Evolutionary conservation across 2,113 vertebrate genomes (phyloP), one percentile per base, ranked within the genome.

Genomic region (Poecilia latipinna): DNA sequence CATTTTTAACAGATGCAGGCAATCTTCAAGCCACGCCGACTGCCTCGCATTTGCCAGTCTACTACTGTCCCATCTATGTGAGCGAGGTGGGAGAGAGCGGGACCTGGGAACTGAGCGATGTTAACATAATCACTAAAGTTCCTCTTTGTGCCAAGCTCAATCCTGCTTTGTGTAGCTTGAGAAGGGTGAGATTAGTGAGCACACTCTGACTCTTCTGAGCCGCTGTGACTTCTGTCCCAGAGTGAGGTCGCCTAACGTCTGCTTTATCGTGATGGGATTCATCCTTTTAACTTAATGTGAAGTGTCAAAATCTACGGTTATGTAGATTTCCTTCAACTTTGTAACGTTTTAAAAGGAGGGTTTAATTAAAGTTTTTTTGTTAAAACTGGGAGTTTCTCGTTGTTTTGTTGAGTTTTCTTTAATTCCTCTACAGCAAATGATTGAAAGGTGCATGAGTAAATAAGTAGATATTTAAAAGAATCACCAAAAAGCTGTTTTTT

Each of bases 1-100:
- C 76, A 68, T 42, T 80, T n/a, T 74, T 75, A 67, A 48, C 22
- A 17, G 31, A 80, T n/a, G 1, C n/a, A 24, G 48, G 32, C 8
- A 44, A 62, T 31, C 67, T 70, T 54, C 61, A 42, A 17, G 65
- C 33, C 8, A 2, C 33, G n/a, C 32, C 29, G 4, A 28, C 1
- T 4, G 28, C 12, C 33, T 26, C 78, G 48, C 68, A 83, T 62
- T 37, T 87, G 28, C 84, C 82, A 1, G 19, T 87, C 57, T 91
- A 89, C 65, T 72, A 68, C 62, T 96, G 96, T 66, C 96, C 94
- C 0, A 80, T 96, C 35, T 95, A 94, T 84, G n/a, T 86, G 11
- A 71, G 91, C 0, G 4, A 12, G 79, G 82, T 63, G 72, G 57
- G 1, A 2, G 67, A 33, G 63, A 70, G 28, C 60, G 78, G 8